Evolutionary conservation across 2,113 vertebrate species (phyloP).

Genomic region (Phaethon lepturus): DNA sequence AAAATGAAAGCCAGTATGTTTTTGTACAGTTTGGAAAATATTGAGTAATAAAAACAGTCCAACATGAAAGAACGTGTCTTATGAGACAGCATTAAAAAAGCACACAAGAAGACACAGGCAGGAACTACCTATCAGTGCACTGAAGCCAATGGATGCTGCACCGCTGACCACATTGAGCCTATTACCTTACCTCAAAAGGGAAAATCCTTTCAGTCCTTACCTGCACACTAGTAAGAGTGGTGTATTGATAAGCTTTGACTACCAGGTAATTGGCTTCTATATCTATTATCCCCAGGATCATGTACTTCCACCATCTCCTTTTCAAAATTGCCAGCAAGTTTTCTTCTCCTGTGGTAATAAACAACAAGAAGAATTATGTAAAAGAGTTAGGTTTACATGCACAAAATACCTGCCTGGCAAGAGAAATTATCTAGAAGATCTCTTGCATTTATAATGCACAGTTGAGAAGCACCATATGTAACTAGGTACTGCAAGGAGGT

Average conservation of each 20-base stretch:
- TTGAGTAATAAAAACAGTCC: background rate
- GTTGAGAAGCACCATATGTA: background rate
- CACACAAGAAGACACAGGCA: background rate
- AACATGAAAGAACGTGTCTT: background rate
- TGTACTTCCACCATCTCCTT: conserved; percentile 97
- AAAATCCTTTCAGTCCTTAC: conserved; percentile 71
- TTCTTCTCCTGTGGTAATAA: conserved; percentile 86
- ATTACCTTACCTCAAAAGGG: background rate
- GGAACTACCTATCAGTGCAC: background rate
- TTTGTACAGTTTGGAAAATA: background rate
- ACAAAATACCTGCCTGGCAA: background rate
- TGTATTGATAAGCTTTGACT: conserved; percentile 96
- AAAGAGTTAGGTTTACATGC: background rate
- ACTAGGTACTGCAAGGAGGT: background rate
- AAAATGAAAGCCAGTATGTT: background rate
- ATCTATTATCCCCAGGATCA: conserved; percentile 94
- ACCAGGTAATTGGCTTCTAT: conserved; percentile 96
- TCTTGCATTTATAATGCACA: background rate
- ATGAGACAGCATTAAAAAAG: background rate
- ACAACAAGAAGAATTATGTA: conserved; percentile 25
- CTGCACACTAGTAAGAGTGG: conserved; percentile 94
- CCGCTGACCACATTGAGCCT: background rate
- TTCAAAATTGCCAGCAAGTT: conserved; percentile 94
- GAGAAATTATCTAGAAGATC: background rate
- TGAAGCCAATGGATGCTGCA: background rate